Evolutionary conservation across 2,113 vertebrate species (phyloP).

Genomic region (Periophthalmus modestus): DNA sequence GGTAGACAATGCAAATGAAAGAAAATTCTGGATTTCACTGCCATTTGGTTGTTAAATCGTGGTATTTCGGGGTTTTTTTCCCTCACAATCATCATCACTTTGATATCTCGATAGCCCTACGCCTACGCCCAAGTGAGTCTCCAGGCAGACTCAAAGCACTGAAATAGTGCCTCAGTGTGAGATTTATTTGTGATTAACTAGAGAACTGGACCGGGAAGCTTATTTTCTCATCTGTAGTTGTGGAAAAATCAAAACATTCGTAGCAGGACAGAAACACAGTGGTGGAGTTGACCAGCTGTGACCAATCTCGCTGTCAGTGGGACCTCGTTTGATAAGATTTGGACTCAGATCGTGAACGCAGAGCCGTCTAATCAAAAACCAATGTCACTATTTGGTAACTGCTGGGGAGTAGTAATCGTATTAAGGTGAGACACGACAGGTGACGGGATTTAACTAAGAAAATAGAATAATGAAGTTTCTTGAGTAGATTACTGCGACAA

Average conservation of each 20-base stretch:
- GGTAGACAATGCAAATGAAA: too few relatives aligned
- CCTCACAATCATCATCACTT: too few relatives aligned
- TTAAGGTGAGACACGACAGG: conserved; percentile 9
- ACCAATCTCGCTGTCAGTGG: conserved; percentile 34
- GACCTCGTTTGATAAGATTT: conserved; percentile 31
- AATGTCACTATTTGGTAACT: conserved; percentile 14
- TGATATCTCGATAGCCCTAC: conserved; percentile 9
- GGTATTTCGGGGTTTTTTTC: too few relatives aligned
- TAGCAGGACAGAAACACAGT: conserved; percentile 8
- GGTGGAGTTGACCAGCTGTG: conserved; percentile 19
- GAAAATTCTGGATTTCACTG: too few relatives aligned
- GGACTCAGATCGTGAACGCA: conserved; percentile 17
- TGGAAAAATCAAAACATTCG: conserved; percentile 33
- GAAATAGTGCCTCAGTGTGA: conserved; percentile 22
- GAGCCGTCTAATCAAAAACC: conserved; percentile 22
- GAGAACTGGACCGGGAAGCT: conserved; percentile 24
- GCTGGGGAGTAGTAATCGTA: conserved; percentile 22
- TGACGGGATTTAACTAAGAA: background rate
- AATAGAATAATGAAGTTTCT: background rate
- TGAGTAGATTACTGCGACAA: background rate
- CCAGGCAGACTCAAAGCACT: conserved; percentile 1
- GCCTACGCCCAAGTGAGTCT: conserved; percentile 73
- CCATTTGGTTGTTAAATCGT: too few relatives aligned
- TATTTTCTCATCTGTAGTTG: conserved; percentile 30
- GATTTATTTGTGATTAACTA: conserved; percentile 32